Base-by-base conservation (phyloP, 2,113 vertebrate genomes). In the Neolamprologus devosi region DNA sequence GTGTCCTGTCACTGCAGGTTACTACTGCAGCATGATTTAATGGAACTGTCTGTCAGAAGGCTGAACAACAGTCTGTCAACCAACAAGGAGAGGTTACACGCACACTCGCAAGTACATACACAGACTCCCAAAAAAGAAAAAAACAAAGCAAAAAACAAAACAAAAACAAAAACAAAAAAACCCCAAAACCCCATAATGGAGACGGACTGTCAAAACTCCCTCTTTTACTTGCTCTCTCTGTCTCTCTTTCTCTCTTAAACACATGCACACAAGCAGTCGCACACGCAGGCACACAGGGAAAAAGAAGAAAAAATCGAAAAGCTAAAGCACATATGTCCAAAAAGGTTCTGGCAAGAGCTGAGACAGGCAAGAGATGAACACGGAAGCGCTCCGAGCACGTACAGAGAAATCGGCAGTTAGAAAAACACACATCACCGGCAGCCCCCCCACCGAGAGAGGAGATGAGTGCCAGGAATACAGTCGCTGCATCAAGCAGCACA, bases 41-140 rank as follows among this genome's bases (percentile, higher is more conserved):
- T 96, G 95, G 95, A 95, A 94, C 86, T 96, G 95, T 94, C 95
- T 96, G 94, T 95, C 95, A 96, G 89, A 86, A 88, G 90, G 91
- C 94, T 82, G 70, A 91, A 92, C 88, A 94, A 91, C 92, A 88
- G 91, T 88, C 92, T 94, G 94, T 95, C 94, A 95, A 83, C 83
- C 86, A 78, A 87, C 88, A 85, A 88, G 85, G 49, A 63, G 82
- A 90, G 73, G 90, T 84, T 88, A 81, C 87, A 68, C 63, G 70
- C 60, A 73, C 80, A 87, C 63, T 30, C 10, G 83, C 11, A 60
- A 47, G 13, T 81, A 37, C 83, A 84, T 26, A 16, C 42, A 13
- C 21, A 17, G 54, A 47, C 19, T 45, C 37, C 35, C 63, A 73
- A 75, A 68, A 68, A 70, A 28, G 11, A 11, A 45, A 11, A 26